Conservation (phyloP, 2,797 vertebrate genomes). For the Premnoplex brunnescens region DNA sequence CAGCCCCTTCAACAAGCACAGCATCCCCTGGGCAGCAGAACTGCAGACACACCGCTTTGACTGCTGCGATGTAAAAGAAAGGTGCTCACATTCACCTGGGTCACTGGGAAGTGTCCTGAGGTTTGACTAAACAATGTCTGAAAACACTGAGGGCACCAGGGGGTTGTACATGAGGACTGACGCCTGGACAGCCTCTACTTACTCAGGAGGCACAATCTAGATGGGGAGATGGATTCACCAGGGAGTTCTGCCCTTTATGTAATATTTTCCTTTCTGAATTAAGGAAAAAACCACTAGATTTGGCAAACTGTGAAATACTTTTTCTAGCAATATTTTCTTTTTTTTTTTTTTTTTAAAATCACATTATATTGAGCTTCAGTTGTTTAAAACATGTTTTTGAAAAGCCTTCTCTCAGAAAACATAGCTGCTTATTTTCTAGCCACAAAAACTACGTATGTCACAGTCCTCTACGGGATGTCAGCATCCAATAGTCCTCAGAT, state of each 20-base stretch:
- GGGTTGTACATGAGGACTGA: not conserved
- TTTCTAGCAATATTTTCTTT: not conserved
- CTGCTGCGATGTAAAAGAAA: not conserved
- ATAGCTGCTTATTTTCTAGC: not conserved
- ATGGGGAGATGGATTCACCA: not conserved
- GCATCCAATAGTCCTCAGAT: not conserved
- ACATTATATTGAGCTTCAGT: not conserved
- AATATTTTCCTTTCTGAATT: rapidly evolving
- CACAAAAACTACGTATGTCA: not conserved
- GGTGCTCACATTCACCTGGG: not conserved
- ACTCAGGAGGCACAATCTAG: not conserved
- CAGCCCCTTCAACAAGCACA: not conserved
- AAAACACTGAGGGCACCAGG: not conserved
- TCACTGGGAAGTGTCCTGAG: not conserved
- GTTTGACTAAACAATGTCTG: not conserved
- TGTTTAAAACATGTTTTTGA: not conserved
- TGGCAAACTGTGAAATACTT: not conserved
- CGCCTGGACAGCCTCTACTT: not conserved
- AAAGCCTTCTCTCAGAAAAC: not conserved
- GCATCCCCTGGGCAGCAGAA: rapidly evolving
- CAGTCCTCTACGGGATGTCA: not conserved
- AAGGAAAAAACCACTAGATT: not conserved
- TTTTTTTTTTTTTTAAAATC: not conserved
- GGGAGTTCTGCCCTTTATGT: not conserved
- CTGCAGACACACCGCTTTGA: rapidly evolving